Percentiles rank a stretch among this genome's conserved stretches.
Conservation (phyloP, 2,797 vertebrate genomes). For the Lates japonicus region DNA sequence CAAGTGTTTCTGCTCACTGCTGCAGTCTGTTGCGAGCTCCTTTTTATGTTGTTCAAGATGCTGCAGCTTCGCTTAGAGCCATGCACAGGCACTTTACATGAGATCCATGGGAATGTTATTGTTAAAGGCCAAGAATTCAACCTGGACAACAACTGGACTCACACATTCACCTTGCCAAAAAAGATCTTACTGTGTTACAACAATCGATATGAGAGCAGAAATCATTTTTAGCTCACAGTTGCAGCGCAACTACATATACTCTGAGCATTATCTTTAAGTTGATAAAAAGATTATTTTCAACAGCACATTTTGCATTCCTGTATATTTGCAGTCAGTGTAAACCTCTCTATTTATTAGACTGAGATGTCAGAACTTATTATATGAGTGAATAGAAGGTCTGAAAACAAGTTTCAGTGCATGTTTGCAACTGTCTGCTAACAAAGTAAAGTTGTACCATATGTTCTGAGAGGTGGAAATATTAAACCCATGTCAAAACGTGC, state of each 20-base stretch:
- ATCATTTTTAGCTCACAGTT: neutral
- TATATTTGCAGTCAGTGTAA: constrained; percentile 32
- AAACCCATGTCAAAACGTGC: neutral
- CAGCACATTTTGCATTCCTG: neutral
- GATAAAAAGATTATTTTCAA: constrained; percentile 9
- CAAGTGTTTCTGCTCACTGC: constrained; percentile 48
- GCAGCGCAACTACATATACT: neutral
- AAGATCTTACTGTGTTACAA: neutral
- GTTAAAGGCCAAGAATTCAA: constrained; percentile 35
- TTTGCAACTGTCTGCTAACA: constrained; percentile 32
- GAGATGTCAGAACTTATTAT: constrained; percentile 52
- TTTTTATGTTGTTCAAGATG: constrained; percentile 48
- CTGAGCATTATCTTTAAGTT: neutral
- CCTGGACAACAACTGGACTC: constrained; percentile 9
- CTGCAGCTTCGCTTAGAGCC: constrained; percentile 31
- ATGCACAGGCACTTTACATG: constrained; percentile 7
- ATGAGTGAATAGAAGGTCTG: constrained; percentile 15
- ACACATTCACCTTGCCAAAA: constrained; percentile 8
- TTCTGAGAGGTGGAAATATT: constrained; percentile 12
- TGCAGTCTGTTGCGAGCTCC: constrained; percentile 55
- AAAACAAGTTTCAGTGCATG: constrained; percentile 22
- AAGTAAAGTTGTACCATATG: constrained; percentile 28
- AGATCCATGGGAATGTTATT: constrained; percentile 7
- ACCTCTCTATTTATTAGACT: constrained; percentile 45
- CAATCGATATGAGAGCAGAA: neutral